These are phyloP conservation scores for Mus pahari DNA, from an alignment of 2,113 vertebrate species.

Conservation along the genomic window DNA sequence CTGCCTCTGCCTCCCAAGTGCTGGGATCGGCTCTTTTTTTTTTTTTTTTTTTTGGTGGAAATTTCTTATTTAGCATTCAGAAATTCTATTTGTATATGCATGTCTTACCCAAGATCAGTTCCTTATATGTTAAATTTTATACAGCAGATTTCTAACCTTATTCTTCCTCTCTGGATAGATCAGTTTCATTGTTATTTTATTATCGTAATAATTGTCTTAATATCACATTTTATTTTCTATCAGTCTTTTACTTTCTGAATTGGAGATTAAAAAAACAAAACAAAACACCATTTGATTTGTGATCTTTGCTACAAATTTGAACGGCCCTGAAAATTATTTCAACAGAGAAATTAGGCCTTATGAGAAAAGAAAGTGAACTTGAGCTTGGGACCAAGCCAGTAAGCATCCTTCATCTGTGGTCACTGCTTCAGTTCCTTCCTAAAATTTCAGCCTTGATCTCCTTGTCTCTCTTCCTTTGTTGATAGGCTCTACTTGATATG, in stretches of 20 bases:
- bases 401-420: neutral
- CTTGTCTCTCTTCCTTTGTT: neutral
- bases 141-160: neutral
- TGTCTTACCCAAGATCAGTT: neutral
- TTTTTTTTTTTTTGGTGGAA: too few species aligned
- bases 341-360: neutral
- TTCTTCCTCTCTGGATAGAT: neutral
- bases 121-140: neutral
- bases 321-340: neutral
- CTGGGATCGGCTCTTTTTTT: too few species aligned
- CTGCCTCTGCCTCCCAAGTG: too few species aligned
- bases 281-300: neutral
- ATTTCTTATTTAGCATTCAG: too few species aligned
- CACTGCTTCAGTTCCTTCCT: neutral
- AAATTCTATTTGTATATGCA: too few species aligned
- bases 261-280: too few species aligned
- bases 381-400: neutral
- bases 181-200: neutral
- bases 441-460: neutral
- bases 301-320: neutral
- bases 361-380: neutral
- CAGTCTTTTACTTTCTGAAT: neutral
- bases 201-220: neutral
- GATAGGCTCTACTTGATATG: rapidly evolving
- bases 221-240: neutral